Evolutionary conservation across 1,140 invertebrate species (phyloP), one percentile per base, ranked within the genome.

Genomic region (Cyrtorhinus lividipennis): DNA sequence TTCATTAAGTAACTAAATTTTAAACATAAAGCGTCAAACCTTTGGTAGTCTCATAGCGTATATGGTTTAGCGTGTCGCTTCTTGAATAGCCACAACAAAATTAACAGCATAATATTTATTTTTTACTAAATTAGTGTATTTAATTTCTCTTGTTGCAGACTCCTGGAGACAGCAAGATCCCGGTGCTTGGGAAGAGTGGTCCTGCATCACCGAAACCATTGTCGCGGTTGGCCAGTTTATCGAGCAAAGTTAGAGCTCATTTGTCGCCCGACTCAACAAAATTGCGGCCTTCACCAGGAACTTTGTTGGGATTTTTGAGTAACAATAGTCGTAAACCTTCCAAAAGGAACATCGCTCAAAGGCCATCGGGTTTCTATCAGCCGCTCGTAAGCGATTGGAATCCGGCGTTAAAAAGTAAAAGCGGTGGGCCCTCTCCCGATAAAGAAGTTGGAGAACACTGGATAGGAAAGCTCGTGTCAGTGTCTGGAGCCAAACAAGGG

Each of bases 381-480:
- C 60, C 63, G 56, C 60, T 61, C 56, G 53, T 65, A 18, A 61
- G 57, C 64, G 60, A 24, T 27, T 45, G 23, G 44, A 63, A 60
- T 27, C 63, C 44, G 53, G 24, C 25, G 30, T 53, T 53, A 20
- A 24, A 56, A 25, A 10, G 53, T 25, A n/a, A 61, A 62, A 61
- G 61, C 24, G 30, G 20, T 58, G 25, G 30, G 62, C 38, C 27
- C 67, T 56, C 68, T 73, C 66, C 66, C 67, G 24, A 66, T 67
- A 10, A 63, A 69, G 58, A 59, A 18, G 67, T 73, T 24, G 69
- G 67, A 1, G 22, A 62, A 12, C 64, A 69, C 46, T 71, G 77
- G 65, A 66, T 81, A 24, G 81, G 81, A 15, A 73, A 76, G 57
- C 69, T 73, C 44, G 81, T 83, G 10, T 70, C 74, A 27, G 75